A percentile compares a stretch with the other conserved stretches of the same genome.
phyloP scores from a whole-genome alignment of 2,113 vertebrate genomes.

The Neogobius melanostomus region DNA sequence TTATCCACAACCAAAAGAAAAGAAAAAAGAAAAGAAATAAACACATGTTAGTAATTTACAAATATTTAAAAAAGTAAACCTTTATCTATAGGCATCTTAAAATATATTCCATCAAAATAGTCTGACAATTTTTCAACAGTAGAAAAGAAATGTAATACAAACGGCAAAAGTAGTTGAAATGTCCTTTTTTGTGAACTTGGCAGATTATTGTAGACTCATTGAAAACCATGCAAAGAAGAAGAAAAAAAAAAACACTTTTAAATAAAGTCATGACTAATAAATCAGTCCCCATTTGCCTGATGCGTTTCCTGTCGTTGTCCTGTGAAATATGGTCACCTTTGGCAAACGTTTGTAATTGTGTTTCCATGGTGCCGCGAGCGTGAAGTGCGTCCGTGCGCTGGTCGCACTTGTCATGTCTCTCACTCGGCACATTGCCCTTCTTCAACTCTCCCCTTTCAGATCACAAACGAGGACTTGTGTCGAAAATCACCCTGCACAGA shows the following conservation, averaged over 20 bases:
- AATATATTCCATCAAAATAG: conserved; percentile 87
- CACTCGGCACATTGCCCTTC: conserved; percentile 45
- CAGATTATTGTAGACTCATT: conserved; percentile 37
- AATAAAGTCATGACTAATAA: conserved; percentile 21
- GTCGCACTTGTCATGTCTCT: conserved; percentile 70
- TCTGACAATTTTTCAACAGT: conserved; percentile 79
- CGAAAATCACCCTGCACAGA: conserved; percentile 91
- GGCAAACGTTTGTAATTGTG: conserved; percentile 67
- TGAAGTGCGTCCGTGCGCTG: conserved; percentile 55
- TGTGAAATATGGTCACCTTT: conserved; percentile 71
- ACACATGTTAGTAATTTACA: conserved; percentile 81
- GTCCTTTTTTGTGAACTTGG: conserved; percentile 23
- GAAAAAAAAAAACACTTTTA: background rate
- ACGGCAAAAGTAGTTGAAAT: conserved; percentile 62
- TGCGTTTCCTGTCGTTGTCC: conserved; percentile 35
- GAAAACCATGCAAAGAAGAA: conserved; percentile 47
- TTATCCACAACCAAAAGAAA: conserved; percentile 63
- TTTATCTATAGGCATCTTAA: conserved; percentile 82
- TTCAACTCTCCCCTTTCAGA: conserved; percentile 72
- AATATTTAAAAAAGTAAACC: conserved; percentile 84
- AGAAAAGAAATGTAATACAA: conserved; percentile 79
- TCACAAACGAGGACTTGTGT: conserved; percentile 98
- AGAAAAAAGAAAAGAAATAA: conserved; percentile 31
- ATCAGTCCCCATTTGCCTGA: conserved; percentile 29
- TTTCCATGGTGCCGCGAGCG: conserved; percentile 42